Evolutionary conservation across 1,140 invertebrate genomes (phyloP), one percentile per base, ranked within the genome.

Genomic region (Stratiolaelaps scimitus): DNA sequence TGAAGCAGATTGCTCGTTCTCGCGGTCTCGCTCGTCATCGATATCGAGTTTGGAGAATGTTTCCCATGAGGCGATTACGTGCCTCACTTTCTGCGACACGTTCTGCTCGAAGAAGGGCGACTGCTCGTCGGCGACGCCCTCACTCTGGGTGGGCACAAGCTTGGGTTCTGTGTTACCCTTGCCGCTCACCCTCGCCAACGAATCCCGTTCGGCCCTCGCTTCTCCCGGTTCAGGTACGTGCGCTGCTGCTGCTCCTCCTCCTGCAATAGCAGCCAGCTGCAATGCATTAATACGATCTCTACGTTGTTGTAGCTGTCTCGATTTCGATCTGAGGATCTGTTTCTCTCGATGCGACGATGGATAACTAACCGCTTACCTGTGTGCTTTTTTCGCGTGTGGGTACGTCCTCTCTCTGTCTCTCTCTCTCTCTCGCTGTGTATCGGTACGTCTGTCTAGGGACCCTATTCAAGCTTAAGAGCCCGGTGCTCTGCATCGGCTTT

Each of bases 21-120:
- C 91, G 73, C 83, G 91, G 75, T 95, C 92, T 71, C 83, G 92
- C 73, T 93, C 90, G 76, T 94, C 90, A 75, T 92, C 89, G 78
- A 93, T 94, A 85, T 93, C 90, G 70, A 95, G 91, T 78, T 80
- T 96, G 74, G 93, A 96, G 79, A 94, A 92, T 80, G 92, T 94
- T 77, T 86, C 85, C 71, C 87, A 87, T 71, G 93, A 97, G 82
- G 87, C 91, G 74, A 87, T 98, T 74, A 90, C 92, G 79, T 94
- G 88, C 80, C 82, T 97, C 76, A 85, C 85, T 71, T 96, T 97
- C 80, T 89, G 89, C 72, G 92, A 96, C 79, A 92, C 91, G 71
- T 96, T 89, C 77, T 86, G 88, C 65, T 89, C 88, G 77, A 93
- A 92, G 81, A 87, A 84, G 78, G 91, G 92, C 93, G 78, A 75